Base-by-base conservation (phyloP, 2,888 invertebrate genomes). In the Abrostola triplasia region DNA sequence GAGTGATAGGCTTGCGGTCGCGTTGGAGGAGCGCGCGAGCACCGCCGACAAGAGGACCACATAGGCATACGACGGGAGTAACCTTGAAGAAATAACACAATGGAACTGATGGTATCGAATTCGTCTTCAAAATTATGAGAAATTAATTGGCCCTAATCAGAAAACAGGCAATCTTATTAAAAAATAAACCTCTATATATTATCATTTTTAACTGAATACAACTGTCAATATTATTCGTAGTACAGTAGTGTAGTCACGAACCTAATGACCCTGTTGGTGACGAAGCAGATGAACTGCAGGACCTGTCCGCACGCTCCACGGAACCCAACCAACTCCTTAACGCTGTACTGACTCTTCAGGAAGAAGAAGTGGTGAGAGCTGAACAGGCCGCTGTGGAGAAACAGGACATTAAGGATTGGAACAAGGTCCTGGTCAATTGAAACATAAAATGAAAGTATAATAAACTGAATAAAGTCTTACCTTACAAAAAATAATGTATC, bases 401-500 rank as follows among this genome's bases (percentile, higher is more conserved):
- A 40, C 9, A 50, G 44, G 9, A n/a, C 11, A n/a, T 12, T 8
- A 35, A 11, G 5, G 7, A 44, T 5, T 44, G 44, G 38, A 35
- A 7, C 36, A 24, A 54, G 6, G 7, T 54, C 37, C n/a, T n/a
- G n/a, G n/a, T n/a, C n/a, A n/a, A n/a, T n/a, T 35, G 48, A 24
- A 24, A 24, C 24, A 2, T 2, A 4, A 24, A 24, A 24, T 24
- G 24, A 1, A 24, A 24, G 1, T 24, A 24, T 1, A 4, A 24
- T 24, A 24, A 4, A 41, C 0, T 24, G 9, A 44, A 13, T 9
- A 13, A 36, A 24, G 1, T 50, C 68, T 82, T 87, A 96, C 96
- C 96, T 96, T 52, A 96, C 94, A 71, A 96, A 95, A 76, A 96
- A 96, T 80, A 96, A 94, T 0, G 95, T 95, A 79, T 96, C 96